These are phyloP conservation scores for Carabus problematicus DNA, from an alignment of 2,888 invertebrate species.

Conservation along the genomic window DNA sequence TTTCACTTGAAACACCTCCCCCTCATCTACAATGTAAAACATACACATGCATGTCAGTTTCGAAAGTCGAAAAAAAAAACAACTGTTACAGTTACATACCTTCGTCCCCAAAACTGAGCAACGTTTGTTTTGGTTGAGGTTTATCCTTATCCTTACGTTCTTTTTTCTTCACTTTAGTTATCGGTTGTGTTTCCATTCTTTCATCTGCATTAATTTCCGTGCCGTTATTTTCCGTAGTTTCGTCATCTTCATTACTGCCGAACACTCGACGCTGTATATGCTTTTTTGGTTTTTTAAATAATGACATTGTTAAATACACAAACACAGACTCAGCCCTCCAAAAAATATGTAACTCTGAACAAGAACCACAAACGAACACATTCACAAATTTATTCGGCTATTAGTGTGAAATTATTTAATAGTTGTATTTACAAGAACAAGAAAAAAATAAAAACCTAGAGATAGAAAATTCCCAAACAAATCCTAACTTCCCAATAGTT, in stretches of 20 bases:
- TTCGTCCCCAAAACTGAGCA: slow-evolving; percentile 85
- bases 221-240: slow-evolving; percentile 65
- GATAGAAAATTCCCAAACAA: too few relatives aligned
- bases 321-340: not conserved
- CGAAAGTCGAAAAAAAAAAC: too few relatives aligned
- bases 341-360: slow-evolving; percentile 1
- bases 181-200: slow-evolving; percentile 47
- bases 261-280: slow-evolving; percentile 81
- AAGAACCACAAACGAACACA: not conserved
- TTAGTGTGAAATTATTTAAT: too few relatives aligned
- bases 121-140: slow-evolving; percentile 60
- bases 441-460: too few relatives aligned
- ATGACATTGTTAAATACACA: slow-evolving; percentile 66
- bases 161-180: slow-evolving; percentile 50
- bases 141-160: slow-evolving; percentile 56
- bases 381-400: not conserved
- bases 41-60: slow-evolving; percentile 40
- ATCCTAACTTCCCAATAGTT: too few relatives aligned
- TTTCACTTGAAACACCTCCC: slow-evolving; percentile 92
- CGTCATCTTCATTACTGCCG: slow-evolving; percentile 72
- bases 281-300: slow-evolving; percentile 88
- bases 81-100: slow-evolving; percentile 57
- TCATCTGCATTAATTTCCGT: slow-evolving; percentile 57
- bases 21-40: slow-evolving; percentile 69
- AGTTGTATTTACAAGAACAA: too few relatives aligned